Base-by-base conservation (phyloP, 37 sponge, comb jelly and placozoan species). In the Ephydatia muelleri region DNA sequence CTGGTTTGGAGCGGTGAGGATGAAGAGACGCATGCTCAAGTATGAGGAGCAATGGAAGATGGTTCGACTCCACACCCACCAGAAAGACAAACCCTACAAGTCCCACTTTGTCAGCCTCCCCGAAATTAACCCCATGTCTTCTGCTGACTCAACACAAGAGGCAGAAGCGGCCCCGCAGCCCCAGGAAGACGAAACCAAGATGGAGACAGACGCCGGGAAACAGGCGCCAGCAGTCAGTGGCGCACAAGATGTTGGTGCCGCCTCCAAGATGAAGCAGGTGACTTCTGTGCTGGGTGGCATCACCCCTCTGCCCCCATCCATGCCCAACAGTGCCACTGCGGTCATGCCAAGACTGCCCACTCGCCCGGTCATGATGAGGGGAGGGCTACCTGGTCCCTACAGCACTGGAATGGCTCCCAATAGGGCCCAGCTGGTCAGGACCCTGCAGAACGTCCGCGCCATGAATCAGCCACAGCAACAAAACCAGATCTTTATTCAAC, bases 1-100 rank as follows among this genome's bases (percentile, higher is more conserved):
- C 11, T 89, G 89, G 88, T 95, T 92, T 82, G 95, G 95, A 49
- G 95, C 91, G 26, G 84, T 90, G 8, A 87, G 94, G 48, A 81
- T 92, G 85, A 91, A 95, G 80, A 85, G 88, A 35, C 84, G 88
- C n/a, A 88, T 88, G 3, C 91, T 90, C 66, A 89, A 90, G 85
- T 92, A 85, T 34, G 88, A 82, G 70, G 93, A 92, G 70, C 96
- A 95, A 72, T 38, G 71, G 35, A 33, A 67, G n/a, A 76, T 85
- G 28, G 70, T 87, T 23, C 82, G 81, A 26, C 78, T 88, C 31
- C 96, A 95, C 77, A 85, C 91, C n/a, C 96, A 95, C 80, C 90
- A 88, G 33, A 28, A 73, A 21, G 70, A 70, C 72, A 81, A 82
- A 72, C 68, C 75, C n/a, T 65, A 40, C n/a, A 38, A 71, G 12